phyloP scores from a whole-genome alignment of 2,113 vertebrate genomes.

The Barnardius zonarius region DNA sequence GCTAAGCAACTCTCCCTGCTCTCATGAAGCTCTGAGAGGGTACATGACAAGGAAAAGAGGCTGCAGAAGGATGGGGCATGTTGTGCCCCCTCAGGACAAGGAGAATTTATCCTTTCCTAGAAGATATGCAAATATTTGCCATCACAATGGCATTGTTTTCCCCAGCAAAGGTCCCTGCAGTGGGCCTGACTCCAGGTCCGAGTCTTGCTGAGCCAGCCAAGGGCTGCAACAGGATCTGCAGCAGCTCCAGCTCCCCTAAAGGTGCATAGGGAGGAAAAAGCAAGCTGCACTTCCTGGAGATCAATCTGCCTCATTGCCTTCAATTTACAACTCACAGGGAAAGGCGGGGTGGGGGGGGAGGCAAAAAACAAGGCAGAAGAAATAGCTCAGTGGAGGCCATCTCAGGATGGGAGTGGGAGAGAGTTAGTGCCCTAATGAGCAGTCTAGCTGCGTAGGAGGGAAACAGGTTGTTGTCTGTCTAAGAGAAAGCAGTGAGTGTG shows the following conservation, averaged over 20 bases:
- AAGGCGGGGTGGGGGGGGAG: neutral
- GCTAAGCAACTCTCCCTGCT: neutral
- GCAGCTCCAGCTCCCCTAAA: neutral
- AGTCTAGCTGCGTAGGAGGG: slow-evolving; percentile 63
- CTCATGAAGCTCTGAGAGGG: neutral
- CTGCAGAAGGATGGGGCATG: neutral
- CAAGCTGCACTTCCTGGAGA: neutral
- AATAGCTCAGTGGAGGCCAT: slow-evolving; percentile 57
- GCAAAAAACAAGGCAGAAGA: neutral
- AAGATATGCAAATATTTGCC: neutral
- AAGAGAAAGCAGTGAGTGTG: slow-evolving; percentile 18
- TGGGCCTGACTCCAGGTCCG: neutral
- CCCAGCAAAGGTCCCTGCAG: neutral
- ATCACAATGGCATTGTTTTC: neutral
- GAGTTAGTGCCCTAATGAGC: slow-evolving; percentile 68
- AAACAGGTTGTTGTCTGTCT: slow-evolving; percentile 66
- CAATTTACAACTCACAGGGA: neutral
- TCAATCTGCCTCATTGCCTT: slow-evolving; percentile 38
- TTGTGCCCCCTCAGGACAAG: neutral
- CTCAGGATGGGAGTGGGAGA: slow-evolving; percentile 67
- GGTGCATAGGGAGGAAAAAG: neutral
- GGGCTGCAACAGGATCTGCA: neutral
- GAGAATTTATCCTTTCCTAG: neutral
- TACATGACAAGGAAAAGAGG: neutral
- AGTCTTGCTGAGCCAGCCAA: neutral